Evolutionary conservation across 2,888 invertebrate genomes (phyloP), one percentile per base, ranked within the genome.

Genomic region (Oasisia sp.): DNA sequence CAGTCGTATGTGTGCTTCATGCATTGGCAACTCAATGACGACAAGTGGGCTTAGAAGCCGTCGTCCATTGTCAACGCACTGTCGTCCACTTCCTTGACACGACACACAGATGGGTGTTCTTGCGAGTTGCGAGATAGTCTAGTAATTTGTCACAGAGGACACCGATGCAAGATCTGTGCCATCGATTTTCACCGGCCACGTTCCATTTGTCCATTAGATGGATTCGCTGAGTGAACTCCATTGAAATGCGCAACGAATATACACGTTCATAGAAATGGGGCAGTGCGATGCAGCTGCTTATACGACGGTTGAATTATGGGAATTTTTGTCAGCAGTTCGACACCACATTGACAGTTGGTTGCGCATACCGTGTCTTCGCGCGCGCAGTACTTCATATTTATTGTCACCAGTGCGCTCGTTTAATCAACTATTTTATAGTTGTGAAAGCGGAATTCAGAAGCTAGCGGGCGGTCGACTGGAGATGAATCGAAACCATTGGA

Each of bases 191-290:
- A 74, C 74, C 19, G 74, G 27, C 19, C 14, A 74, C 27, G 74
- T 27, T 74, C 74, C 74, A 74, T 74, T 74, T 27, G 19, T 74
- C 19, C 74, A 19, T 74, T 74, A 74, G 74, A 27, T 27, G 74
- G 74, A 27, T 74, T 74, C 74, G 74, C 74, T 27, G 74, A 19
- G n/a, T 74, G 19, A 27, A 19, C 74, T 19, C 27, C 74, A 74
- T 74, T 74, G 74, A 74, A 74, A 74, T 74, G 74, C 74, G n/a
- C 74, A 74, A 74, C 74, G 74, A 74, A 74, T n/a, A 74, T 7
- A 19, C 74, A 74, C 74, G 14, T 74, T 19, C 74, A 14, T 50
- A 7, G 74, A 74, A 74, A 74, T 74, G 74, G 74, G n/a, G 27
- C 74, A 74, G 27, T 7, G 74, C 74, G 74, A 19, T 27, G 27